A percentile compares a stretch with the other conserved stretches of the same genome.
phyloP scores from a whole-genome alignment of 2,113 vertebrate genomes.

The Aspidoscelis tigris region DNA sequence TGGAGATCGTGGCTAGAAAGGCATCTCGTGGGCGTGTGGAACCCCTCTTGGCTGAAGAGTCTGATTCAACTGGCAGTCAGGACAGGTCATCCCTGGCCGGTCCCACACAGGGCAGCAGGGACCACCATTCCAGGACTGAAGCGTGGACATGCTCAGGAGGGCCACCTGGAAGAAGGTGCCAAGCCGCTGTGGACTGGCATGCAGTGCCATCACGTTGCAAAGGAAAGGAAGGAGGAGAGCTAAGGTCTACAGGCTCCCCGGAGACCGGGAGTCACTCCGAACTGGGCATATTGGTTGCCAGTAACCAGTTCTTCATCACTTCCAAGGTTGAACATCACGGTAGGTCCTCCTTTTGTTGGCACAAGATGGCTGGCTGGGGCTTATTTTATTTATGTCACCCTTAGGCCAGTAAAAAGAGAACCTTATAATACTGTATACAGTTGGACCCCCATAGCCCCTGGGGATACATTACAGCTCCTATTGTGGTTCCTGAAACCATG shows the following conservation, averaged over 20 bases:
- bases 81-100: background rate
- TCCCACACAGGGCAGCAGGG: rapidly evolving
- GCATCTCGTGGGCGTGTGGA: background rate
- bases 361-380: too few species aligned
- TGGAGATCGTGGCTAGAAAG: constrained; percentile 32
- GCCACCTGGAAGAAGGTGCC: background rate
- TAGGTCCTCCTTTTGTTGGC: constrained; percentile 17
- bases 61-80: background rate
- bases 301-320: constrained; percentile 74
- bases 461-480: too few species aligned
- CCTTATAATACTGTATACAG: too few species aligned
- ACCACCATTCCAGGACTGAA: background rate
- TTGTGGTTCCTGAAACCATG: too few species aligned
- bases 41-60: constrained; percentile 6
- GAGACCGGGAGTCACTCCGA: constrained; percentile 9
- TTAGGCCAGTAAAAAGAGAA: too few species aligned
- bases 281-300: constrained; percentile 66
- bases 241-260: background rate
- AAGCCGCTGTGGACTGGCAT: background rate
- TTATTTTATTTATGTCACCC: too few species aligned
- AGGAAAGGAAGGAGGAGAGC: background rate
- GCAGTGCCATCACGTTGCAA: background rate
- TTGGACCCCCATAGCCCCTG: too few species aligned
- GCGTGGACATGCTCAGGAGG: background rate
- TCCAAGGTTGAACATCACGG: constrained; percentile 75